Percentiles rank a stretch among this genome's conserved stretches.
These are phyloP conservation scores for Pelobates cultripes DNA, from an alignment of 2,797 vertebrate genomes.

Conservation along the genomic window DNA sequence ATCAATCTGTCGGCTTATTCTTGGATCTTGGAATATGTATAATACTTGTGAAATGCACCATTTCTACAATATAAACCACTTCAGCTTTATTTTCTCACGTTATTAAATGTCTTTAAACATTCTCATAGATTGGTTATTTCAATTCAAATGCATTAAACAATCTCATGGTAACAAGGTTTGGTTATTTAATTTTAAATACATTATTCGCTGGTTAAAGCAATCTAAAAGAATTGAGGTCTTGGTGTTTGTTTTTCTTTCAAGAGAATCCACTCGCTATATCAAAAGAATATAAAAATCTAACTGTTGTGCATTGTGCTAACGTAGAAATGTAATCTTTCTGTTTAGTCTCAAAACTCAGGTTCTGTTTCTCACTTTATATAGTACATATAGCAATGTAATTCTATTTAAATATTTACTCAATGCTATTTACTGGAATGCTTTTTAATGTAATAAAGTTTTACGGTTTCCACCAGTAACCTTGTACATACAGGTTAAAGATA, in stretches of 20 bases:
- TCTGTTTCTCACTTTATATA: too few species aligned
- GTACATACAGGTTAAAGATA: too few species aligned
- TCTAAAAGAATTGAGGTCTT: conserved; percentile 44
- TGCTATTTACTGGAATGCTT: too few species aligned
- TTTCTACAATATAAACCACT: background rate
- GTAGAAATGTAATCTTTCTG: conserved; percentile 20
- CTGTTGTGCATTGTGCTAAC: conserved; percentile 16
- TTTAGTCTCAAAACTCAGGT: background rate
- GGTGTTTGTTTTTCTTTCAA: conserved; percentile 37
- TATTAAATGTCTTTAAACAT: conserved; percentile 34
- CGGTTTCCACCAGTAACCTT: too few species aligned
- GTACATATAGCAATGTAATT: too few species aligned
- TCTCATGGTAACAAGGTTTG: conserved; percentile 2
- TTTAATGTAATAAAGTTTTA: too few species aligned
- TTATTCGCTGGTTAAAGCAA: conserved; percentile 42
- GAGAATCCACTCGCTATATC: conserved; percentile 14
- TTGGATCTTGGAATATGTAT: background rate
- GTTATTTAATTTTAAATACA: conserved; percentile 37
- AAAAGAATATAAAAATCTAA: conserved; percentile 16
- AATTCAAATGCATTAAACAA: too few species aligned
- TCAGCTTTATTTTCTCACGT: conserved; percentile 9
- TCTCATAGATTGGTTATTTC: background rate
- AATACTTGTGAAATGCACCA: background rate
- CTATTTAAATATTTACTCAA: too few species aligned
- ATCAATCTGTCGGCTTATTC: too few species aligned